Evolutionary conservation across 2,113 vertebrate species (phyloP).

Genomic region (Oenanthe oenanthe): DNA sequence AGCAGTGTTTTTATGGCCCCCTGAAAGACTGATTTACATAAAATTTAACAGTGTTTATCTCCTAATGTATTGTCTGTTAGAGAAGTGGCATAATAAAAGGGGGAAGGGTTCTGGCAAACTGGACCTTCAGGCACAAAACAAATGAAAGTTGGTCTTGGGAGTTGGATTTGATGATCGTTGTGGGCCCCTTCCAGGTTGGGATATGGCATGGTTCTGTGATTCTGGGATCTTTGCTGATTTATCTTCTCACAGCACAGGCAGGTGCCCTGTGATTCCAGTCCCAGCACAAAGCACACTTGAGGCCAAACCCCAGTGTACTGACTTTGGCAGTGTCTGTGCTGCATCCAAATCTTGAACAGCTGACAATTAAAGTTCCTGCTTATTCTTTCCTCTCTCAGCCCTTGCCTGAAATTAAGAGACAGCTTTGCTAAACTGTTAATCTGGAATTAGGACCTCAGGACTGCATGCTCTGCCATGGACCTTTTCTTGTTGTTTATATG

Average conservation of each 20-base stretch:
- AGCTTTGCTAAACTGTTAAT: background rate
- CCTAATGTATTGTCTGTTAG: background rate
- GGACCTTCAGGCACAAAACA: background rate
- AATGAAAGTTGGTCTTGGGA: background rate
- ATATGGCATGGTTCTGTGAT: background rate
- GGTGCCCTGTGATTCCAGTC: background rate
- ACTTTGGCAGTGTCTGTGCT: background rate
- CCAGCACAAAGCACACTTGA: background rate
- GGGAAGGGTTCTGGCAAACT: background rate
- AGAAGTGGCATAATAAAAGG: background rate
- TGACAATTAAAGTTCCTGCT: background rate
- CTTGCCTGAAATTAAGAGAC: background rate
- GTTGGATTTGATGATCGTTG: background rate
- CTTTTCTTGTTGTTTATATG: background rate
- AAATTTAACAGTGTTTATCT: background rate
- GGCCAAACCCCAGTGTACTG: background rate
- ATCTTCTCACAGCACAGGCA: background rate
- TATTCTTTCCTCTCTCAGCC: background rate
- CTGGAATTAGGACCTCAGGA: background rate
- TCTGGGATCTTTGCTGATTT: background rate
- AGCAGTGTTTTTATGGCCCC: background rate
- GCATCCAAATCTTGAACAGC: background rate
- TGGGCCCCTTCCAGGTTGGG: background rate
- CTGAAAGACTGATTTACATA: background rate
- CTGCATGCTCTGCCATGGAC: accelerated